Evolutionary conservation across 2,888 invertebrate genomes (phyloP).

Genomic region (Acronicta aceris): DNA sequence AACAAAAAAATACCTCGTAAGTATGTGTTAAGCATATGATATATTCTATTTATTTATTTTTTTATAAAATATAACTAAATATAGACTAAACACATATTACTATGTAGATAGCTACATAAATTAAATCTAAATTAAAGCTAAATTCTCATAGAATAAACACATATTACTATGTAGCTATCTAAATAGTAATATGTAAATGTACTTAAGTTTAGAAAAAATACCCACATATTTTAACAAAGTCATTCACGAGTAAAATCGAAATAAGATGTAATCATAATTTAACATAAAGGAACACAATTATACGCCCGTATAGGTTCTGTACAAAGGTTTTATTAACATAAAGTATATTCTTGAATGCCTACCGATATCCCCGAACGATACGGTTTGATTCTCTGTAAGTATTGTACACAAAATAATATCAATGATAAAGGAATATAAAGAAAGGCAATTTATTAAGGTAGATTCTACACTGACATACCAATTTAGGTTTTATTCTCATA

Average conservation of each 20-base stretch:
- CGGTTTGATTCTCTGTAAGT: background rate
- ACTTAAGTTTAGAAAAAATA: background rate
- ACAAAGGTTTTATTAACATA: constrained; percentile 11
- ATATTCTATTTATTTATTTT: too few relatives aligned
- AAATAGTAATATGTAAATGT: too few relatives aligned
- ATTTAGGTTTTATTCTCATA: background rate
- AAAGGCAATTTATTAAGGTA: constrained; percentile 5
- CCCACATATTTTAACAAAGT: background rate
- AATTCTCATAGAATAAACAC: too few relatives aligned
- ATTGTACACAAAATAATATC: background rate
- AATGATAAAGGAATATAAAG: too few relatives aligned
- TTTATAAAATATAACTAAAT: too few relatives aligned
- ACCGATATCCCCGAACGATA: constrained; percentile 1
- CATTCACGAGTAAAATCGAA: constrained; percentile 7
- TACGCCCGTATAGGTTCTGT: background rate
- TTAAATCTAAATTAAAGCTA: too few relatives aligned
- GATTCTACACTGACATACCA: background rate
- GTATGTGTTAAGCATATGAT: too few relatives aligned
- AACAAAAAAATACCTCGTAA: too few relatives aligned
- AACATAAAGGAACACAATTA: constrained; percentile 4
- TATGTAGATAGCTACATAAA: too few relatives aligned
- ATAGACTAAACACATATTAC: too few relatives aligned
- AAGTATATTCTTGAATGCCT: constrained; percentile 2
- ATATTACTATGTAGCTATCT: too few relatives aligned
- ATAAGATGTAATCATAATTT: constrained; percentile 1